Conservation (phyloP, 2,888 invertebrate genomes). For the Mesoligia furuncula region DNA sequence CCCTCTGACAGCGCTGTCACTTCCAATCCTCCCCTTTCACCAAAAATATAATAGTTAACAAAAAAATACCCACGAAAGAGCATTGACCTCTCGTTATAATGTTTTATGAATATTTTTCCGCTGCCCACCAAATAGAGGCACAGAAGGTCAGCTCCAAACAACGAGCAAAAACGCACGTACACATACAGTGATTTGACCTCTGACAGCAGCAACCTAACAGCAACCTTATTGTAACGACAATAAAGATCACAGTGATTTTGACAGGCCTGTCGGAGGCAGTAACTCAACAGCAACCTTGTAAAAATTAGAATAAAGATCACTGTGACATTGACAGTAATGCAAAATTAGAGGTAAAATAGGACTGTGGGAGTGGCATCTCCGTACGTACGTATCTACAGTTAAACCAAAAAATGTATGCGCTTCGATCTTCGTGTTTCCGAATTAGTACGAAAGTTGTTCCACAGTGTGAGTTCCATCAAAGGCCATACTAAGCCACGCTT, state of each 20-base stretch:
- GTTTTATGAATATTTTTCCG: conserved; percentile 65
- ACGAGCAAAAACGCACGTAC: neutral
- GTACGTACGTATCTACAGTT: neutral
- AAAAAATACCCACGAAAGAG: conserved; percentile 42
- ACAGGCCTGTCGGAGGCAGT: neutral
- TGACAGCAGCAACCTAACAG: too few species aligned
- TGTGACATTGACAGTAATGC: neutral
- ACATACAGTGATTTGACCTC: too few species aligned
- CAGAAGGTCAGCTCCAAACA: neutral
- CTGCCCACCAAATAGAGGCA: neutral
- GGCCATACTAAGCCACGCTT: too few species aligned
- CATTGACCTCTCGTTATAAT: conserved; percentile 49
- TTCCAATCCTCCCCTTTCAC: conserved; percentile 43
- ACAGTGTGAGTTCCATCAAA: neutral
- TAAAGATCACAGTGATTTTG: neutral
- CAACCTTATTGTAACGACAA: too few species aligned
- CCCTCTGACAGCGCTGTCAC: conserved; percentile 51
- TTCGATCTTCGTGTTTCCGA: neutral
- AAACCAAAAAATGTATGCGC: neutral
- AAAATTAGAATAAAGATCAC: neutral
- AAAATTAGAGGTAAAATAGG: neutral
- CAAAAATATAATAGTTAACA: conserved; percentile 50
- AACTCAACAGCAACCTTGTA: neutral
- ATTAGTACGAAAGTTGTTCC: neutral
- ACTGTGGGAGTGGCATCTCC: neutral